Evolutionary conservation across 2,888 invertebrate species (phyloP).

Genomic region (Phaonia tiefii): DNA sequence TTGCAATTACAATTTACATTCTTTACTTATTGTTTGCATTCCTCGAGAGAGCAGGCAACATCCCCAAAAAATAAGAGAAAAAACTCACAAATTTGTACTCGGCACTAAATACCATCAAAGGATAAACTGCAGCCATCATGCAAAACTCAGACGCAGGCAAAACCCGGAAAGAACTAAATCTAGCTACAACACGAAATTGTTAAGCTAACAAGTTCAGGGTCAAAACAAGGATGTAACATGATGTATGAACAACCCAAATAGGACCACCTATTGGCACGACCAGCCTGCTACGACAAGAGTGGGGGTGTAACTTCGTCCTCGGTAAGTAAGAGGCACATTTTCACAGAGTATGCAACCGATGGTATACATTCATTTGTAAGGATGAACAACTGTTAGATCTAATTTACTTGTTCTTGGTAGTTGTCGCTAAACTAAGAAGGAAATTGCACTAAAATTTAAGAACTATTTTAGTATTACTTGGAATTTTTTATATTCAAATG

Average conservation of each 20-base stretch:
- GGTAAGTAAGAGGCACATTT: not conserved
- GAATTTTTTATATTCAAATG: too few species aligned
- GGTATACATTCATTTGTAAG: too few species aligned
- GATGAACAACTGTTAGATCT: too few species aligned
- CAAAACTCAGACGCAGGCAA: not conserved
- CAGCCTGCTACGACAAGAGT: slow-evolving; percentile 45
- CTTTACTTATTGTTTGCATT: slow-evolving; percentile 37
- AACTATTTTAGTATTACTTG: too few species aligned
- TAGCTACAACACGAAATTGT: slow-evolving; percentile 30
- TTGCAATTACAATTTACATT: slow-evolving; percentile 52
- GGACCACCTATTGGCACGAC: slow-evolving; percentile 50
- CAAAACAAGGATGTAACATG: slow-evolving; percentile 42
- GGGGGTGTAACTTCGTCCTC: slow-evolving; percentile 3
- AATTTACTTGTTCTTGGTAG: too few species aligned
- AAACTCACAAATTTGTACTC: too few species aligned
- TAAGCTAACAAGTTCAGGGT: slow-evolving; percentile 63
- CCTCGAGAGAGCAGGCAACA: slow-evolving; percentile 23
- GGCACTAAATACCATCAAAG: slow-evolving; percentile 1
- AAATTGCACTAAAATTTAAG: too few species aligned
- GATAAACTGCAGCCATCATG: slow-evolving; percentile 1
- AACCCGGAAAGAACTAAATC: slow-evolving; percentile 14
- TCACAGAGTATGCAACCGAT: slow-evolving; percentile 5
- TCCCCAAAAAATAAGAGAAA: slow-evolving; percentile 23
- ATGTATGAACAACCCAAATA: slow-evolving; percentile 41
- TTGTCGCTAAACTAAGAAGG: too few species aligned